Percentiles rank a stretch among this genome's conserved stretches.
Evolutionary conservation across 92 coral and sea anemone genomes (phyloP).

Genomic region (Heteractis magnifica): DNA sequence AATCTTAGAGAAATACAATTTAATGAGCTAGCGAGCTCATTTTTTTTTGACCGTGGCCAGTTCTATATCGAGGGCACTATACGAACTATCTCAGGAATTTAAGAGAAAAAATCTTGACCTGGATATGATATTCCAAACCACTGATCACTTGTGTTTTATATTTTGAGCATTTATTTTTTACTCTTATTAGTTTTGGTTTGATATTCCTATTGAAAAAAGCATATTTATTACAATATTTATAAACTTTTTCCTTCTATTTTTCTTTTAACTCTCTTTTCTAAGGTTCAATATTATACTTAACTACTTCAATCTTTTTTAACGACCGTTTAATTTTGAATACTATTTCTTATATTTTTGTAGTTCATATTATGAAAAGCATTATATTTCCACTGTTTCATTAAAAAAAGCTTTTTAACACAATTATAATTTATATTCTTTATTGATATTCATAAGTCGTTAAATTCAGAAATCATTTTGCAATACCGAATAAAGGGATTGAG

Average conservation of each 20-base stretch:
- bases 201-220: background rate
- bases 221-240: background rate
- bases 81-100: background rate
- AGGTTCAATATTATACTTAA: no score
- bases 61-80: background rate
- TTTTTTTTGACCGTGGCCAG: constrained; percentile 10
- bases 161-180: background rate
- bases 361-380: background rate
- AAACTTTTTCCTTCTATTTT: no score
- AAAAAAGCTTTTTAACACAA: background rate
- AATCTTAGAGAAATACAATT: constrained; percentile 23
- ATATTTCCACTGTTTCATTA: background rate
- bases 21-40: constrained; percentile 15
- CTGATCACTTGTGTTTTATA: background rate
- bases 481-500: background rate
- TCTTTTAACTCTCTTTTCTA: no score
- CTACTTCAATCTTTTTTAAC: no score
- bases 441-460: background rate
- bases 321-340: no score
- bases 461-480: background rate
- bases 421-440: background rate
- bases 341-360: no score
- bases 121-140: background rate
- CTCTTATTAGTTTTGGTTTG: background rate
- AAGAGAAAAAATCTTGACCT: background rate